Evolutionary conservation across 2,797 vertebrate species (phyloP), one percentile per base, ranked within the genome.

Genomic region (Eulemur mongoz): DNA sequence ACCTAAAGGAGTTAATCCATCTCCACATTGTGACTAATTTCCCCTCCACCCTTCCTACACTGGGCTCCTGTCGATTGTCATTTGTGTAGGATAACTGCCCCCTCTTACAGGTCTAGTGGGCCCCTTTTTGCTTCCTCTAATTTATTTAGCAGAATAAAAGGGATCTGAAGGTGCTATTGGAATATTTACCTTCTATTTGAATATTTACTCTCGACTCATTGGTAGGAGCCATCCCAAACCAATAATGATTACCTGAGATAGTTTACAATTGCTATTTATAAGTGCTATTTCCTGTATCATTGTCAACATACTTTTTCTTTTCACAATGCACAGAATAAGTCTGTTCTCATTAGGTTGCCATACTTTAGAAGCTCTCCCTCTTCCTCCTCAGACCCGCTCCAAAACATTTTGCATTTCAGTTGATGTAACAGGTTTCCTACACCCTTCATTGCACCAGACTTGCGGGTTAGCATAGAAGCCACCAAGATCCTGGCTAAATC

Each of bases 11-110:
- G 70, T 92, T 93, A 88, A 80, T 88, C 45, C 72, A 83, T 76
- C 32, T 86, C 78, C 81, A 93, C 83, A 94, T 85, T 45, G 59
- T 92, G 69, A 85, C 75, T 86, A 45, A 88, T 96, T 92, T 82
- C 95, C 40, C n/a, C 83, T 93, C 35, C 2, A 32, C 32, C 25
- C 25, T 87, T 38, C 69, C 84, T 78, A 90, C 63, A 87, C 18
- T 13, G 69, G 23, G 27, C 14, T 91, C 12, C 63, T 84, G 14
- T 40, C 89, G 40, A 54, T 72, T 86, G 23, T 85, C 92, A 93
- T 65, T 84, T 88, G 50, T 23, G 23, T 35, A 75, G 23, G 93
- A 88, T 94, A 79, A 79, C 61, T 65, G 13, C 1, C 65, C 35
- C 18, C 57, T 97, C 27, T 45, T 79, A 43, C 23, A 91, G 48